Evolutionary conservation across 1,140 invertebrate genomes (phyloP), one percentile per base, ranked within the genome.

Genomic region (Centruroides sculpturatus): DNA sequence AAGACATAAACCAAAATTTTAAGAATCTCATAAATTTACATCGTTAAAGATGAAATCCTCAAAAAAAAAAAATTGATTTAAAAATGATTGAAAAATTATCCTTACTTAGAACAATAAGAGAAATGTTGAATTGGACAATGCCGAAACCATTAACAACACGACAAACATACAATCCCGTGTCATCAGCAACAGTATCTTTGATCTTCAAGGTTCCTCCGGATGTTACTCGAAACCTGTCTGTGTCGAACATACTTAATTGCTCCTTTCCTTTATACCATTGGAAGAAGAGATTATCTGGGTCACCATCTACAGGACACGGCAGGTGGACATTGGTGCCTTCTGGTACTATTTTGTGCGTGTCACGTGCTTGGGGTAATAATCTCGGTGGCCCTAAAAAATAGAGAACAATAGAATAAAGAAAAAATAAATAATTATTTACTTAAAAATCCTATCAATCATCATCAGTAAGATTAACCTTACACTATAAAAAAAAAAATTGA

Each of bases 61-160:
- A 10, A 4, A 55, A 55, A 36, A 55, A n/a, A 36, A 8, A 34
- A 55, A 7, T 55, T 3, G 13, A 55, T 60, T 9, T 7, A 46
- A 10, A 55, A 10, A n/a, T 56, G 34, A 55, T 12, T 55, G 8
- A 55, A 52, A n/a, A 12, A 36, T 55, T 5, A 13, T 55, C 59
- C 66, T 57, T 61, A 65, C 65, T 60, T 23, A 64, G 51, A 7
- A 66, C 65, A 23, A 64, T 64, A 13, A 66, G 54, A 13, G 65
- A 61, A 34, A 64, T 54, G 36, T 61, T 64, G 5, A 64, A 54
- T 13, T 56, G 47, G 36, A 65, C 58, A 35, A 66, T 71, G 35
- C 74, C 74, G 60, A 75, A 76, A 34, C 74, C 74, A 62, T 76
- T 76, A 12, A 71, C 71, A 5, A 74, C 74, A 64, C 69, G 70